A percentile compares a stretch with the other conserved stretches of the same genome.
phyloP scores from a whole-genome alignment of 2,113 vertebrate species.

The Etheostoma cragini region DNA sequence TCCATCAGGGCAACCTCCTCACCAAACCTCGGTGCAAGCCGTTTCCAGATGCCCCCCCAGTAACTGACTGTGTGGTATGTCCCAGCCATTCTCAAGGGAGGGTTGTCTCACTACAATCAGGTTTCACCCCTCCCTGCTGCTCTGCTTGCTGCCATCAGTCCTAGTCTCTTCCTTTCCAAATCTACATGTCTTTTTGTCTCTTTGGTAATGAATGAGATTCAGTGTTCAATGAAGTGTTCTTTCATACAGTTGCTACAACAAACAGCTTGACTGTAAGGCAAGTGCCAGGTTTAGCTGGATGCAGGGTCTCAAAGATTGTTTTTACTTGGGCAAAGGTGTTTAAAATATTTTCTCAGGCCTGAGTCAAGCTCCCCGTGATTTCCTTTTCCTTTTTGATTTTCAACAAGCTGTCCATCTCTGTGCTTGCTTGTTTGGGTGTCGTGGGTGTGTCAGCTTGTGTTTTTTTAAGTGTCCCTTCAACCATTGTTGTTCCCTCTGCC shows the following conservation, averaged over 20 bases:
- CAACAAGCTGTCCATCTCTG: conserved; percentile 35
- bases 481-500: conserved; percentile 18
- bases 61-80: conserved; percentile 89
- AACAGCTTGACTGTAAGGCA: conserved; percentile 5
- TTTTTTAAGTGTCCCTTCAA: conserved; percentile 33
- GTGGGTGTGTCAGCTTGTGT: conserved; percentile 52
- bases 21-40: conserved; percentile 87
- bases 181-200: conserved; percentile 45
- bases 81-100: conserved; percentile 72
- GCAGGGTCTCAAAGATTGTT: conserved; percentile 3
- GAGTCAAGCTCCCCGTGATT: conserved; percentile 44
- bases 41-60: conserved; percentile 85
- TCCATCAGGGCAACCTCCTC: conserved; percentile 89
- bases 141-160: conserved; percentile 63
- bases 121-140: conserved; percentile 39
- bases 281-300: background rate
- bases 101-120: conserved; percentile 68
- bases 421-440: conserved; percentile 64
- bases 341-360: background rate
- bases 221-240: conserved; percentile 29
- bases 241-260: conserved; percentile 6
- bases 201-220: conserved; percentile 32
- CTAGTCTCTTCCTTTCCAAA: conserved; percentile 53
- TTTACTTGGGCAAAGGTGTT: conserved; percentile 4
- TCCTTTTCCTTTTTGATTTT: conserved; percentile 42